Base-by-base conservation (phyloP, 2,888 invertebrate species). In the Sturmia bella region DNA sequence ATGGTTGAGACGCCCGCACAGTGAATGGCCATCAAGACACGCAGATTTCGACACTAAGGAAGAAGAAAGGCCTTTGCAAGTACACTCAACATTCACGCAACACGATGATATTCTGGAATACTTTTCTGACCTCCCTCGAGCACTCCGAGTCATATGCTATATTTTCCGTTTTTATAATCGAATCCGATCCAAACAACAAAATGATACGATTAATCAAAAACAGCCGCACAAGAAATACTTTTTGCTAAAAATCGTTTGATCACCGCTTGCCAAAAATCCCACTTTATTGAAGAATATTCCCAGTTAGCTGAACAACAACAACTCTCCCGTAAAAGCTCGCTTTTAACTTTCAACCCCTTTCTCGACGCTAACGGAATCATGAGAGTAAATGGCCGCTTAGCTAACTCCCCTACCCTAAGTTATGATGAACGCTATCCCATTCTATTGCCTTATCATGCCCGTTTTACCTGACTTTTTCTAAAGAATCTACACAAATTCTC, bases 221-320 rank as follows among this genome's bases (percentile, higher is more conserved):
- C 27, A 27, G 27, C 6, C 27, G 27, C n/a, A n/a, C n/a, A n/a
- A n/a, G 56, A 52, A 27, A 24, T 52, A 1, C 13, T 37, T 57
- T 37, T 56, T 12, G 56, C 12, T 21, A 50, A 50, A 37, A 56
- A 5, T 37, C 56, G 37, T 37, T 17, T 56, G 12, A 17, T 56
- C 15, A 37, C 17, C 4, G 32, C 13, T 4, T 32, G 56, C 7
- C 37, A 37, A 56, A 32, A 56, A 56, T 32, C 24, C 6, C 24
- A 52, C 7, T 52, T 52, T 4, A 13, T 13, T n/a, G 2, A 24
- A 24, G 52, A 52, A 24, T 52, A 52, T 9, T n/a, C 24, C 5
- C 52, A 24, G 9, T 13, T n/a, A n/a, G n/a, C n/a, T n/a, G n/a
- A n/a, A n/a, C n/a, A n/a, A n/a, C n/a, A n/a, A n/a, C n/a, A n/a